phyloP scores from a whole-genome alignment of 1,140 invertebrate genomes.

The Macrosteles quadrilineatus region DNA sequence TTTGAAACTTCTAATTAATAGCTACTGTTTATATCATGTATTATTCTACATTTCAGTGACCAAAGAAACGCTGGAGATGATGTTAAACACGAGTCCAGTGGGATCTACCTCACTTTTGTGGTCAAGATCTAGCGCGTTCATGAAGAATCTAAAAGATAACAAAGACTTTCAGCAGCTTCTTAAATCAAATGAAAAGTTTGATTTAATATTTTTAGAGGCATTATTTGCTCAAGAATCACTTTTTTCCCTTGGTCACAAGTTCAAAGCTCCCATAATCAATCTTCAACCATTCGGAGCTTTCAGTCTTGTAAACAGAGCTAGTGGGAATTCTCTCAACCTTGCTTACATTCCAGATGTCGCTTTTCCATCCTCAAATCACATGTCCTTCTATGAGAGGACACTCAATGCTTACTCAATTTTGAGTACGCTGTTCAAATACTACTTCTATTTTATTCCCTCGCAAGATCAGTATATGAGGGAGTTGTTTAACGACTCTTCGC shows the following conservation, averaged over 20 bases:
- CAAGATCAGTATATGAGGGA: not conserved
- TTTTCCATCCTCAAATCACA: not conserved
- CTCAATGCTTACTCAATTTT: not conserved
- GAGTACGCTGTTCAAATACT: not conserved
- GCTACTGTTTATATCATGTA: too few relatives aligned
- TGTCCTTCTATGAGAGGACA: constrained; percentile 3
- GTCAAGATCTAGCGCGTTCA: too few relatives aligned
- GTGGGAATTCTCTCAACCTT: not conserved
- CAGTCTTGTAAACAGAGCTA: not conserved
- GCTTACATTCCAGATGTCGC: not conserved
- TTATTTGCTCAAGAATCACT: constrained; percentile 7
- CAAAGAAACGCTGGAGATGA: too few relatives aligned
- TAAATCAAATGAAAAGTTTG: constrained; percentile 7
- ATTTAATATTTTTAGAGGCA: not conserved
- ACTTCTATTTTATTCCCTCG: not conserved
- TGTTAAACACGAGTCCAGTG: too few relatives aligned
- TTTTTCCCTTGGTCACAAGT: not conserved
- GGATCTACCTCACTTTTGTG: too few relatives aligned
- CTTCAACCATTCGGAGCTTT: not conserved
- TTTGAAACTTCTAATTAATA: too few relatives aligned
- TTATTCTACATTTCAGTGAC: too few relatives aligned
- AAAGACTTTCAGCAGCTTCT: too few relatives aligned
- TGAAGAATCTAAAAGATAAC: too few relatives aligned
- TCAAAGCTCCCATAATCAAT: not conserved
- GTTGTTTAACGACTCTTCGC: constrained; percentile 1